A percentile compares a stretch with the other conserved stretches of the same genome.
Conservation (phyloP, 2,888 invertebrate species). For the Drosophila koepferae region DNA sequence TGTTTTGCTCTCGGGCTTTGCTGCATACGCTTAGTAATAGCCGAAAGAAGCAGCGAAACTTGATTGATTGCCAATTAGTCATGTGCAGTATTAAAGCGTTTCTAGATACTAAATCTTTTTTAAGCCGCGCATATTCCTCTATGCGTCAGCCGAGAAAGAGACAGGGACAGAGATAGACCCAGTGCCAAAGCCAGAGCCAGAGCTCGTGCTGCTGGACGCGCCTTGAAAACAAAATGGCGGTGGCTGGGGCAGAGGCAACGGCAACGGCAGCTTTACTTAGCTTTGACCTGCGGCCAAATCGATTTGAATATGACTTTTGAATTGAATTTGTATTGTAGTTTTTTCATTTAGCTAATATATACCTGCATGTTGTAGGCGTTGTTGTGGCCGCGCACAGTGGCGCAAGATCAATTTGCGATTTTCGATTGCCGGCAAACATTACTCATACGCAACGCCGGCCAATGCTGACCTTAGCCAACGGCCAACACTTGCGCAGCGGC, state of each 20-base stretch:
- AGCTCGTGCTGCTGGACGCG: slow-evolving; percentile 10
- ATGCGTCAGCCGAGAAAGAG: slow-evolving; percentile 45
- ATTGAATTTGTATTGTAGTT: slow-evolving; percentile 11
- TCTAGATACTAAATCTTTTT: slow-evolving; percentile 56
- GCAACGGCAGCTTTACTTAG: slow-evolving; percentile 15
- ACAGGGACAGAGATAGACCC: background rate
- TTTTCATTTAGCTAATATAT: slow-evolving; percentile 29
- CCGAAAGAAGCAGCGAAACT: slow-evolving; percentile 53
- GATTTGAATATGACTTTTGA: slow-evolving; percentile 37
- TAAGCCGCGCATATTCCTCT: slow-evolving; percentile 29
- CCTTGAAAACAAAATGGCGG: slow-evolving; percentile 40
- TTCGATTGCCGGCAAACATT: slow-evolving; percentile 26
- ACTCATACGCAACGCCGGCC: slow-evolving; percentile 63
- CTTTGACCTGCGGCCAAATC: slow-evolving; percentile 45
- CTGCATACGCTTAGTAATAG: slow-evolving; percentile 57
- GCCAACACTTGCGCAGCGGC: slow-evolving; percentile 9
- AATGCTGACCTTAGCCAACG: slow-evolving; percentile 57
- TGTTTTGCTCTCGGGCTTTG: slow-evolving; percentile 6
- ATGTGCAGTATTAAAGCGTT: slow-evolving; percentile 58
- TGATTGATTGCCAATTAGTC: slow-evolving; percentile 78
- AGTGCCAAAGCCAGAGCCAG: background rate
- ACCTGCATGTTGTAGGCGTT: slow-evolving; percentile 40
- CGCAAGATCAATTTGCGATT: slow-evolving; percentile 30
- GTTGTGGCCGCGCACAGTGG: slow-evolving; percentile 41
- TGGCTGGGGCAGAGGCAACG: background rate